A percentile compares a stretch with the other conserved stretches of the same genome.
Conservation (phyloP, 2,113 vertebrate species). For the Xenus cinereus region DNA sequence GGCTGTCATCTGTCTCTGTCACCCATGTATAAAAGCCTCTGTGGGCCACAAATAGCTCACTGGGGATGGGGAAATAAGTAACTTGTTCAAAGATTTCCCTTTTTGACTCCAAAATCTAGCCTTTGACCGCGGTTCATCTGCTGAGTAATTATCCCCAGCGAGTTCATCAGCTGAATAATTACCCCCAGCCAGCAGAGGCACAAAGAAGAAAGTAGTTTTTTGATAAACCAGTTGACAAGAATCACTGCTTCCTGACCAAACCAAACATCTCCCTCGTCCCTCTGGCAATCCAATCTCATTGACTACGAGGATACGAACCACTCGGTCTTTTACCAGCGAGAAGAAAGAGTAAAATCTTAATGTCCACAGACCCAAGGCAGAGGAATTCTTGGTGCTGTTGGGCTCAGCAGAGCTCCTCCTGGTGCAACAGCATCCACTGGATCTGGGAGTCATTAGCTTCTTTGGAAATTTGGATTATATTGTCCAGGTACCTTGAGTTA, state of each 20-base stretch:
- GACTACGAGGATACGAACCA: neutral
- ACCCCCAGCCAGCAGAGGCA: neutral
- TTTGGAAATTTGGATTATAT: neutral
- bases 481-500: neutral
- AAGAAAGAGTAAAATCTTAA: neutral
- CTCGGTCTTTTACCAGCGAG: neutral
- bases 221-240: neutral
- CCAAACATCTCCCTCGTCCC: rapidly evolving
- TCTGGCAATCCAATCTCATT: neutral
- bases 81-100: neutral
- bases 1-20: neutral
- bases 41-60: neutral
- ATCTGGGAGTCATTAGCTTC: neutral
- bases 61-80: neutral
- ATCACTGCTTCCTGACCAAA: neutral
- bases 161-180: neutral
- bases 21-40: neutral
- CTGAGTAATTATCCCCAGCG: neutral
- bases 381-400: neutral
- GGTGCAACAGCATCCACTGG: neutral
- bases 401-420: neutral
- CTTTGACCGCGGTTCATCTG: neutral
- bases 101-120: neutral
- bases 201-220: neutral
- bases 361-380: neutral